phyloP scores from a whole-genome alignment of 2,113 vertebrate species.

The Tachuris rubrigastra region DNA sequence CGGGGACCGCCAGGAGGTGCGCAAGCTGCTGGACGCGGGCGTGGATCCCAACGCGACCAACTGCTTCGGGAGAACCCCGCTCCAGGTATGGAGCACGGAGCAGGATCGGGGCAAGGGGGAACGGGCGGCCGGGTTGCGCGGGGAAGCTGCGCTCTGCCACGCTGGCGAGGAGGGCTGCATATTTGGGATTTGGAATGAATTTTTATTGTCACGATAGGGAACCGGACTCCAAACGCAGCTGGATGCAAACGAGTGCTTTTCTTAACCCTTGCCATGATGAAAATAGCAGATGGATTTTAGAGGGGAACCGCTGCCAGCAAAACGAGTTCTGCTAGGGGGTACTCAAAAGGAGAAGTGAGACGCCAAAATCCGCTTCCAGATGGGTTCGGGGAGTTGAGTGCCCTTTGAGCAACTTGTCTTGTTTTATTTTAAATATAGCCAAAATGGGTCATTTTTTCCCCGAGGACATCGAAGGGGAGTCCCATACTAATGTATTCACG shows the following conservation, averaged over 20 bases:
- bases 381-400: not conserved
- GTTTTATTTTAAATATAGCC: not conserved
- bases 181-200: not conserved
- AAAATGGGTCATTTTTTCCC: rapidly evolving
- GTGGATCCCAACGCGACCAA: slow-evolving; percentile 77
- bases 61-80: slow-evolving; percentile 73
- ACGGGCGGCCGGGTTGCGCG: too few species aligned
- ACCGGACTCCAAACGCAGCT: not conserved
- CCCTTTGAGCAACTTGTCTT: rapidly evolving
- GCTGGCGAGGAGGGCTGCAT: rapidly evolving
- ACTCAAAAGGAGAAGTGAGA: not conserved
- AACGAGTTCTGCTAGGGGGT: not conserved
- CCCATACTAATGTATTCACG: rapidly evolving
- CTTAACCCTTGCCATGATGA: not conserved
- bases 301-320: not conserved
- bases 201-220: not conserved
- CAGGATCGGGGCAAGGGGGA: too few species aligned
- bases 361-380: not conserved
- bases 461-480: rapidly evolving
- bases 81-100: slow-evolving; percentile 76
- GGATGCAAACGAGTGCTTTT: rapidly evolving
- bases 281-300: too few species aligned
- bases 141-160: not conserved
- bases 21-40: slow-evolving; percentile 70
- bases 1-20: slow-evolving; percentile 68